These are phyloP conservation scores for Priapulus caudatus DNA, from an alignment of 2,888 invertebrate species.

Conservation along the genomic window DNA sequence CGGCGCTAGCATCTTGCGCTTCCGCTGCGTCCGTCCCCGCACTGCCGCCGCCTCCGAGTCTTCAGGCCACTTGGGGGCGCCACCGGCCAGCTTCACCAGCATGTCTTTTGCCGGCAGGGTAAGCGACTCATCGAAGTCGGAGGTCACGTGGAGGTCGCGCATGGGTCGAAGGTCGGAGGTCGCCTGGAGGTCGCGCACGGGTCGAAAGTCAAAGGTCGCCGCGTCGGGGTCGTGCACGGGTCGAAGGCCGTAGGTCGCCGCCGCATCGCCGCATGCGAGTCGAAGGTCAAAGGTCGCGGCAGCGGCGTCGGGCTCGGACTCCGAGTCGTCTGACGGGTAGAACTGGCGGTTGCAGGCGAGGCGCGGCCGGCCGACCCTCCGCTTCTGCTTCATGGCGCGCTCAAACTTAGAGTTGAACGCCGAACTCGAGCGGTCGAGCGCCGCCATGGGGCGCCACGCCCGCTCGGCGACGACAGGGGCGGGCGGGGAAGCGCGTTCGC, in stretches of 20 bases:
- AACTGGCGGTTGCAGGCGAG: neutral
- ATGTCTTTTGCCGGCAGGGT: no score
- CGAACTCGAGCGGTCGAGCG: neutral
- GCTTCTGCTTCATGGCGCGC: neutral
- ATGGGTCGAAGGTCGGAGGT: no score
- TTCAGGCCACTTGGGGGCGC: neutral
- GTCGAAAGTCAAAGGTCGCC: neutral
- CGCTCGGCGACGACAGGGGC: no score
- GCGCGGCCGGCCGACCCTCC: neutral
- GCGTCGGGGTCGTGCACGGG: neutral
- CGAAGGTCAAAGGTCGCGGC: neutral
- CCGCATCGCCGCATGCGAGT: neutral
- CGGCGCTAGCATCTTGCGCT: no score
- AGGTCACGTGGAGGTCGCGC: neutral
- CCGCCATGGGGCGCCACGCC: no score
- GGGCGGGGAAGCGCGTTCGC: no score
- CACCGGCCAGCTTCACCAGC: neutral
- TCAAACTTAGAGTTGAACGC: slow-evolving; percentile 3
- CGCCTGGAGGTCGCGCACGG: neutral
- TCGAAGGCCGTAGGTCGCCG: neutral
- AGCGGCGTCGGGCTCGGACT: neutral
- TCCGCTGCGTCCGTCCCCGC: no score
- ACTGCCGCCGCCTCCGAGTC: no score
- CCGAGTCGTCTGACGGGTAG: neutral
- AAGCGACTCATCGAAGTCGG: no score